Conservation (phyloP, 2,888 invertebrate species). For the Rotaria sp. region DNA sequence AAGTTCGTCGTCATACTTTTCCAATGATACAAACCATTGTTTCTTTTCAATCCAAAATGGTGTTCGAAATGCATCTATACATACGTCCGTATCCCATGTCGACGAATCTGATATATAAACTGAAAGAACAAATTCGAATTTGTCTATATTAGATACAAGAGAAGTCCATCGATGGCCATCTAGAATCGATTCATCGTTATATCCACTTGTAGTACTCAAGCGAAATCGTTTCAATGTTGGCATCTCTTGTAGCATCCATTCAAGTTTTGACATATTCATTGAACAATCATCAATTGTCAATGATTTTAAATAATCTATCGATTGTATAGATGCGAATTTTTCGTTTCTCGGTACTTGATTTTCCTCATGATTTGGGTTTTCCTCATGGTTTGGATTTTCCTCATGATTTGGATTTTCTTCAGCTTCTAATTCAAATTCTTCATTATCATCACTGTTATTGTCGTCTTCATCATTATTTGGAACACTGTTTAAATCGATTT, state of each 20-base stretch:
- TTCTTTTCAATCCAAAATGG: not conserved
- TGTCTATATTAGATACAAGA: not conserved
- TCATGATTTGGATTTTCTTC: not conserved
- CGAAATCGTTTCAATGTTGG: not conserved
- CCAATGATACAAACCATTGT: not conserved
- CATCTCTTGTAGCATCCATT: not conserved
- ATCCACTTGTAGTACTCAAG: not conserved
- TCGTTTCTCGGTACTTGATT: not conserved
- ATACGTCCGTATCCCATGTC: not conserved
- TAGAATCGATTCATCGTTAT: not conserved
- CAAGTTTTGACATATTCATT: not conserved
- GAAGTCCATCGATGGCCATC: not conserved
- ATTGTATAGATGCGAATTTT: not conserved
- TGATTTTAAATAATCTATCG: not conserved
- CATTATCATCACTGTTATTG: not conserved
- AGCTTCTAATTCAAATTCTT: not conserved
- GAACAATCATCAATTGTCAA: not conserved
- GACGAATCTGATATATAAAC: not conserved
- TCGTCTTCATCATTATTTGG: not conserved
- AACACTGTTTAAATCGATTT: not conserved
- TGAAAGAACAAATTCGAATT: not conserved
- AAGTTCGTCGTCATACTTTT: not conserved
- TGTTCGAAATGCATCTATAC: not conserved
- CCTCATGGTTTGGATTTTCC: not conserved
- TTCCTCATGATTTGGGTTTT: not conserved